These are phyloP conservation scores for Heterodera schachtii DNA, from an alignment of 1,140 invertebrate genomes.

Conservation along the genomic window DNA sequence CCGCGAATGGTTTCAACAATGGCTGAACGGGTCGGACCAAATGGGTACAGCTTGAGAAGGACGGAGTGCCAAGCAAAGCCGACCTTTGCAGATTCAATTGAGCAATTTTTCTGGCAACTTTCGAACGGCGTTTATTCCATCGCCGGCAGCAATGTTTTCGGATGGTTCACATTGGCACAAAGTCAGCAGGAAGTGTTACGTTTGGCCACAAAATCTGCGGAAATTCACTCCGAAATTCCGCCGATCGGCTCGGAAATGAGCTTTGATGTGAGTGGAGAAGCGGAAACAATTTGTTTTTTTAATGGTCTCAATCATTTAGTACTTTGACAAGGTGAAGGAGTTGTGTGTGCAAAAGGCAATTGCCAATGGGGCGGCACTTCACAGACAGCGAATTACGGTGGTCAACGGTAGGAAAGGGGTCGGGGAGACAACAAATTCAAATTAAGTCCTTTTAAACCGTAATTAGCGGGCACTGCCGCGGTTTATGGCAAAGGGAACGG, in stretches of 20 bases:
- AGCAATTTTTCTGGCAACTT: slow-evolving; percentile 51
- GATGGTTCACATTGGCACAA: slow-evolving; percentile 56
- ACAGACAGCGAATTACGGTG: slow-evolving; percentile 58
- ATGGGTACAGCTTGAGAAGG: slow-evolving; percentile 10
- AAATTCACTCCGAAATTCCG: neutral
- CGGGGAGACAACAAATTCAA: too few species aligned
- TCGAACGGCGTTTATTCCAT: slow-evolving; percentile 63
- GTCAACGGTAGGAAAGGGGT: slow-evolving; percentile 42
- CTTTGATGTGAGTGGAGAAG: slow-evolving; percentile 34
- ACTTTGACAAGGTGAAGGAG: slow-evolving; percentile 60
- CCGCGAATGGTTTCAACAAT: slow-evolving; percentile 54
- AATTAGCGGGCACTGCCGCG: slow-evolving; percentile 53
- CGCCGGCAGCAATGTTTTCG: slow-evolving; percentile 55
- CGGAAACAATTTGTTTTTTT: neutral
- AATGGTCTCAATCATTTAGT: slow-evolving; percentile 32
- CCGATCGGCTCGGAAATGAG: slow-evolving; percentile 42
- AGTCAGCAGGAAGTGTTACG: slow-evolving; percentile 55
- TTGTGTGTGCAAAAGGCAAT: slow-evolving; percentile 47
- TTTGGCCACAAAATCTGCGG: slow-evolving; percentile 45
- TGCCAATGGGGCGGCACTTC: slow-evolving; percentile 46
- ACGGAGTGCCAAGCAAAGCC: neutral
- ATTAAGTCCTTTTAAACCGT: too few species aligned
- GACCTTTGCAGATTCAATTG: slow-evolving; percentile 55
- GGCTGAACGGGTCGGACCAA: slow-evolving; percentile 44
- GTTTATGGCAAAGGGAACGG: slow-evolving; percentile 62